These are phyloP conservation scores for Melanerpes formicivorus DNA, from an alignment of 2,113 vertebrate species.

Conservation along the genomic window DNA sequence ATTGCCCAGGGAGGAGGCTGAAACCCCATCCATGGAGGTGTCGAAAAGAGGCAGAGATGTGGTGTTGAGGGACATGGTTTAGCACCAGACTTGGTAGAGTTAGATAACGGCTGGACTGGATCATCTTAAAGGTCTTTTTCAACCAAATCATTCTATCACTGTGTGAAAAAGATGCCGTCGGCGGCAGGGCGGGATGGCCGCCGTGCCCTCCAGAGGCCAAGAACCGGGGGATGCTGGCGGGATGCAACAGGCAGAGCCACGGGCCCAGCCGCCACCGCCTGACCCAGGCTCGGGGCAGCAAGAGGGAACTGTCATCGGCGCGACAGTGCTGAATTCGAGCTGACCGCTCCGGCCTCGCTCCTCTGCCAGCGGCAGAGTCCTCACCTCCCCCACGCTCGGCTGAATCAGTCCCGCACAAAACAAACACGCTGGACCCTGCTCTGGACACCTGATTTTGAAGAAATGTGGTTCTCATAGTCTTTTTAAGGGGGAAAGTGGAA, in stretches of 20 bases:
- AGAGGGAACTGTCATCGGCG: background rate
- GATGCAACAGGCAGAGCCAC: background rate
- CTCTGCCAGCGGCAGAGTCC: no score
- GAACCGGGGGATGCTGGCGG: background rate
- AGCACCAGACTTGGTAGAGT: no score
- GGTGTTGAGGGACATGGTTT: no score
- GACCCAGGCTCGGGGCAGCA: background rate
- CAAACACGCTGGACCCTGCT: background rate
- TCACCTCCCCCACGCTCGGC: background rate
- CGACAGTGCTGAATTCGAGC: slow-evolving; percentile 21
- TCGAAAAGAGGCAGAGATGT: no score
- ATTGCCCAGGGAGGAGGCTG: no score
- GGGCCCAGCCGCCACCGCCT: background rate
- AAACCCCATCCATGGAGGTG: no score
- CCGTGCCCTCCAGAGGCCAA: background rate
- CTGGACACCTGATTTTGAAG: background rate
- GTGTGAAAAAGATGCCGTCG: no score
- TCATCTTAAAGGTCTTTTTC: no score
- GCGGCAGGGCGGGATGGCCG: background rate
- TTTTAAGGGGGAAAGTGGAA: background rate
- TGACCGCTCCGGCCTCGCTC: background rate
- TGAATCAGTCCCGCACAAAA: background rate
- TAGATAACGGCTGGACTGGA: no score
- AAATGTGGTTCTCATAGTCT: background rate
- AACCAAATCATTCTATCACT: no score